phyloP scores from a whole-genome alignment of 2,797 vertebrate species.

The Buphagus erythrorhynchus region DNA sequence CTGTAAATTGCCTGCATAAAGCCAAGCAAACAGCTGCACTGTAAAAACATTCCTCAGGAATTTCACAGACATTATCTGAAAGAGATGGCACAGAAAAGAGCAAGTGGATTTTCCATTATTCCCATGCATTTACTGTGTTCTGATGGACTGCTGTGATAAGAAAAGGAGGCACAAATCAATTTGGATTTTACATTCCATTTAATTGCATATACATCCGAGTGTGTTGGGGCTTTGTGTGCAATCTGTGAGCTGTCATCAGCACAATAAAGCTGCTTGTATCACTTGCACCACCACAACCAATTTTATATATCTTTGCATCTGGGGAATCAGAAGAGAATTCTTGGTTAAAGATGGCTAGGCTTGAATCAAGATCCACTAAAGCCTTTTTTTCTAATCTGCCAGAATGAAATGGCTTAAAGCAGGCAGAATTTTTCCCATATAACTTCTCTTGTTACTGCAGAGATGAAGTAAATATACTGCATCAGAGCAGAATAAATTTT shows the following conservation, averaged over 20 bases:
- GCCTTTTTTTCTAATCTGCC: not conserved
- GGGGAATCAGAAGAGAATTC: not conserved
- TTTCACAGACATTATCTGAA: slow-evolving; percentile 12
- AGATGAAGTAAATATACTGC: not conserved
- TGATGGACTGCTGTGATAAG: slow-evolving; percentile 23
- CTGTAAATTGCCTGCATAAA: slow-evolving; percentile 7
- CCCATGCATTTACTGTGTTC: not conserved
- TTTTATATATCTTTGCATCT: not conserved
- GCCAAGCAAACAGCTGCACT: not conserved
- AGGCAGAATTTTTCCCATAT: not conserved
- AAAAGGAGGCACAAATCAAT: slow-evolving; percentile 39
- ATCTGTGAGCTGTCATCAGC: not conserved
- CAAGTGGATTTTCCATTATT: slow-evolving; percentile 43
- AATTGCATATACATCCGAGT: not conserved
- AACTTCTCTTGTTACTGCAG: not conserved
- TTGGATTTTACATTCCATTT: slow-evolving; percentile 42
- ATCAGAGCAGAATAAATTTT: not conserved
- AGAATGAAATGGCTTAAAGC: not conserved
- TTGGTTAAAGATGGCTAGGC: not conserved
- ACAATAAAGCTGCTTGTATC: not conserved
- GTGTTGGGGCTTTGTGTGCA: not conserved
- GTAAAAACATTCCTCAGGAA: slow-evolving; percentile 16
- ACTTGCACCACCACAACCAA: not conserved
- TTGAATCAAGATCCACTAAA: not conserved
- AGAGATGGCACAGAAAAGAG: slow-evolving; percentile 2